These are phyloP conservation scores for Corticium candelabrum DNA, from an alignment of 37 sponge, comb jelly and placozoan species.

Conservation along the genomic window DNA sequence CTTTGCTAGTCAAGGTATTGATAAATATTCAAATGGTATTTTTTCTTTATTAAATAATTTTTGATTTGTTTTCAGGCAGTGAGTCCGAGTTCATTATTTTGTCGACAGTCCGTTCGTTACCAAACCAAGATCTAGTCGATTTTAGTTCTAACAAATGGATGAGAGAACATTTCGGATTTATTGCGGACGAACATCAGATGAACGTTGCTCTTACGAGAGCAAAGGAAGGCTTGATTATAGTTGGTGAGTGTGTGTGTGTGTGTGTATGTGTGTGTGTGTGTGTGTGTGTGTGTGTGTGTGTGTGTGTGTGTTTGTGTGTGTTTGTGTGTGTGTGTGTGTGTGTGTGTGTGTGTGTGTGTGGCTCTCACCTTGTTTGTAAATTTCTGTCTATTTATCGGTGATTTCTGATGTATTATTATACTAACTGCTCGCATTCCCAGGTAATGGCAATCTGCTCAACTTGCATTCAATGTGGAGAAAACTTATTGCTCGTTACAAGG, in stretches of 20 bases:
- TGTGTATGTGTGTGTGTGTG: no score
- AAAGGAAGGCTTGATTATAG: neutral
- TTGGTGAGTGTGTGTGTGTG: no score
- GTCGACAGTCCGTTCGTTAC: neutral
- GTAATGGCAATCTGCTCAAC: neutral
- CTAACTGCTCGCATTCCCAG: no score
- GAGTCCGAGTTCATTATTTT: neutral
- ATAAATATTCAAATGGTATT: neutral
- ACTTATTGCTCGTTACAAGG: neutral
- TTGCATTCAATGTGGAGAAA: neutral
- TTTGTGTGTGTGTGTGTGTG: no score
- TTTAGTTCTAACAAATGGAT: neutral
- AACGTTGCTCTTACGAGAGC: conserved; percentile 2
- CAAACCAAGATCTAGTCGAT: neutral
- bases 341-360: no score
- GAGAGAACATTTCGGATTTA: neutral
- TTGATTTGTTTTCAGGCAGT: no score
- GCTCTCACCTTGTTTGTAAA: no score
- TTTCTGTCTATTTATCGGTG: no score
- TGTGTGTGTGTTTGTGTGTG: no score
- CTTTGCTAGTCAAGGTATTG: neutral
- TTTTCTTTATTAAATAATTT: neutral
- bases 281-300: no score
- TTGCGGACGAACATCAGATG: neutral
- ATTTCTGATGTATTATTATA: no score